phyloP scores from a whole-genome alignment of 1,140 invertebrate species.

The Hyphantria cunea region DNA sequence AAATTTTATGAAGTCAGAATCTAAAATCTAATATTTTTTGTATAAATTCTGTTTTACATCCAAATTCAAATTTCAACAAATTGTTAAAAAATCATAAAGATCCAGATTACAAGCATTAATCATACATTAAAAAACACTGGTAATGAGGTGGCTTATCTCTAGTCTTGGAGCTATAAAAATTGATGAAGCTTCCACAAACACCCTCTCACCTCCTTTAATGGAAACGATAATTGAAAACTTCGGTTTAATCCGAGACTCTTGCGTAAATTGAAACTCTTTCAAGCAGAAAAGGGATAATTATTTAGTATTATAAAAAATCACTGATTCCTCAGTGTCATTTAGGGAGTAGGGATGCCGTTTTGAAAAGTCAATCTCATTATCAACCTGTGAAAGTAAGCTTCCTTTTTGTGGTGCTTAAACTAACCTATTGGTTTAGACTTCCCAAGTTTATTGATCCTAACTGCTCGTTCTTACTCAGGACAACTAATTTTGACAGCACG shows the following conservation, averaged over 20 bases:
- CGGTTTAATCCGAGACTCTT: slow-evolving; percentile 48
- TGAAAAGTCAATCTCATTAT: too few relatives aligned
- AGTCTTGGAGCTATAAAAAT: slow-evolving; percentile 53
- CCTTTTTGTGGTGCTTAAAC: not conserved
- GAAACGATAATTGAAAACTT: slow-evolving; percentile 59
- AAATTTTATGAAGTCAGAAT: too few relatives aligned
- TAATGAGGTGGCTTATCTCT: slow-evolving; percentile 52
- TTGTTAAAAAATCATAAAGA: too few relatives aligned
- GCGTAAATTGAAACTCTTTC: slow-evolving; percentile 46
- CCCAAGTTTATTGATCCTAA: too few relatives aligned
- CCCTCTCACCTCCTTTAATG: slow-evolving; percentile 37
- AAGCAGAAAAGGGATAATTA: slow-evolving; percentile 44
- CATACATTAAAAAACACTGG: slow-evolving; percentile 35
- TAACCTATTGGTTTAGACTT: not conserved
- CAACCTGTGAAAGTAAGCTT: too few relatives aligned
- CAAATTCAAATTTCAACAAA: too few relatives aligned
- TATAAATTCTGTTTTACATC: too few relatives aligned
- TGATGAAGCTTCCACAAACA: slow-evolving; percentile 49
- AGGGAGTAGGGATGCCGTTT: not conserved
- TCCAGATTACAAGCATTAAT: too few relatives aligned
- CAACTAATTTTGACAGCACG: too few relatives aligned
- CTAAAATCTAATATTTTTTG: too few relatives aligned
- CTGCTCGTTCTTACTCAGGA: too few relatives aligned
- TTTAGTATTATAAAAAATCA: slow-evolving; percentile 23
- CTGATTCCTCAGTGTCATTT: not conserved